Percentiles rank a stretch among this genome's conserved stretches.
Conservation (phyloP, 2,113 vertebrate genomes). For the Chaenogobius annularis region DNA sequence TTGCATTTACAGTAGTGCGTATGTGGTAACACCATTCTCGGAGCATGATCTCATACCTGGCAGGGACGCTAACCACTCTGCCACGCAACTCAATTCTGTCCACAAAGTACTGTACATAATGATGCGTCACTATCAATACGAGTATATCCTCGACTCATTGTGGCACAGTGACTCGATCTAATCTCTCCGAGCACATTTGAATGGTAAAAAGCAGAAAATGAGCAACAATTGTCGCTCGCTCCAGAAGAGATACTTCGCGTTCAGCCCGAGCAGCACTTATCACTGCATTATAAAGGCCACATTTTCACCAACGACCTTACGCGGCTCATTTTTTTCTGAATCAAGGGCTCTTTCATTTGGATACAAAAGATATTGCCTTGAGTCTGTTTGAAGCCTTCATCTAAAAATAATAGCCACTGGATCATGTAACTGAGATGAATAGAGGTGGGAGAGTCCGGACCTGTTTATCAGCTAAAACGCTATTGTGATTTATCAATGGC, state of each 20-base stretch:
- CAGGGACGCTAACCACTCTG: too few species aligned
- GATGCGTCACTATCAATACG: too few species aligned
- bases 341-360: not conserved
- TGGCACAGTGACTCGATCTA: not conserved
- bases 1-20: too few species aligned
- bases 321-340: not conserved
- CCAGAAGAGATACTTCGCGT: not conserved
- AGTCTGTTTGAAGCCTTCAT: not conserved
- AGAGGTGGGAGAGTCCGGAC: not conserved
- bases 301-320: constrained; percentile 1
- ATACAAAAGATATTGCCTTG: not conserved
- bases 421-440: not conserved
- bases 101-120: too few species aligned
- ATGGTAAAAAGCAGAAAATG: constrained; percentile 2
- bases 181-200: not conserved
- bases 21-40: too few species aligned
- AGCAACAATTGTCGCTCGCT: not conserved
- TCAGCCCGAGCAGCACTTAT: not conserved
- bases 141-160: not conserved
- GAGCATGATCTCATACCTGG: too few species aligned
- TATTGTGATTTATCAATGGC: not conserved
- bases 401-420: not conserved
- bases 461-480: not conserved
- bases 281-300: not conserved
- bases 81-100: too few species aligned